Evolutionary conservation across 2,888 invertebrate species (phyloP).

Genomic region (Lamproptera curius): DNA sequence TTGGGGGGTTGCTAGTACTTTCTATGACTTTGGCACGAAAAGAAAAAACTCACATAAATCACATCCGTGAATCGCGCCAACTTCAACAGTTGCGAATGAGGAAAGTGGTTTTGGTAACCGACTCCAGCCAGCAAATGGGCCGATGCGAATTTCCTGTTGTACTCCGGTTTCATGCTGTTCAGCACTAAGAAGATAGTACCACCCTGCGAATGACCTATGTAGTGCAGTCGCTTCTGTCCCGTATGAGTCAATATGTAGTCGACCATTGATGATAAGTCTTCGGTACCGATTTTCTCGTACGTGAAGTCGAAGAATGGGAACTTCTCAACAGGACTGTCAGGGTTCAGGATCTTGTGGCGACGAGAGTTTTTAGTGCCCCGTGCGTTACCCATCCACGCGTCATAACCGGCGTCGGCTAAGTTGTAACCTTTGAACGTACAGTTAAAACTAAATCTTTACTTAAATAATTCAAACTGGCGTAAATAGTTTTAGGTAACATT

Average conservation of each 20-base stretch:
- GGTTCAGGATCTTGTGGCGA: conserved; percentile 65
- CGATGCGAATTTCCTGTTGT: conserved; percentile 49
- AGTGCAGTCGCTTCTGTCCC: conserved; percentile 45
- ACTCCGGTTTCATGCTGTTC: conserved; percentile 46
- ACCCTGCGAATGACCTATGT: conserved; percentile 66
- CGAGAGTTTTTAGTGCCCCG: conserved; percentile 86
- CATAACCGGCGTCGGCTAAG: conserved; percentile 82
- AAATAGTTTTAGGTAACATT: too few species aligned
- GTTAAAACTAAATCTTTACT: too few species aligned
- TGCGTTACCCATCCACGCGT: conserved; percentile 90
- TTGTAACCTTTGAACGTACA: conserved; percentile 77
- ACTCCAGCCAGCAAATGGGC: conserved; percentile 56
- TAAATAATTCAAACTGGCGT: too few species aligned
- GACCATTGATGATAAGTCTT: conserved; percentile 56
- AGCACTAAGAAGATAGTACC: conserved; percentile 53
- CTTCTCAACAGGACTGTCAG: conserved; percentile 38
- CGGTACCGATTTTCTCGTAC: conserved; percentile 56
- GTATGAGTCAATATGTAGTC: conserved; percentile 49
- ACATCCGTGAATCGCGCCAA: conserved; percentile 35
- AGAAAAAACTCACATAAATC: conserved; percentile 47
- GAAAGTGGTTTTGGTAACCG: conserved; percentile 49
- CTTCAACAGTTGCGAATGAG: conserved; percentile 30
- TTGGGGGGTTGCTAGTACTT: too few species aligned
- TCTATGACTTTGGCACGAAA: too few species aligned
- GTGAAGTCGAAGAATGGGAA: conserved; percentile 53